phyloP scores from a whole-genome alignment of 2,113 vertebrate species.

The Ailuropoda melanoleuca region DNA sequence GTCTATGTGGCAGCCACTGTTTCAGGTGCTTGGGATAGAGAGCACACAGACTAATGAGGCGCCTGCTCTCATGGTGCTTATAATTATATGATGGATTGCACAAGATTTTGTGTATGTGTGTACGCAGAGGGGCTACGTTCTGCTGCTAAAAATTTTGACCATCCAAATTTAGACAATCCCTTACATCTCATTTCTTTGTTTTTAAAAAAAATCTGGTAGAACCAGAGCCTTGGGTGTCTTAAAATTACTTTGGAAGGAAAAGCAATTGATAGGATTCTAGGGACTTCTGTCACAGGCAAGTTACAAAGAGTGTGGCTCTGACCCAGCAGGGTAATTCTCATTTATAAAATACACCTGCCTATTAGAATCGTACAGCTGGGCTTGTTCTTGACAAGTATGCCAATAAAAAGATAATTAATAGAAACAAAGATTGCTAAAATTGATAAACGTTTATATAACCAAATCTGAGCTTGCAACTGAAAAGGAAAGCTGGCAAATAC shows the following conservation, averaged over 20 bases:
- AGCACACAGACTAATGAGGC: accelerated
- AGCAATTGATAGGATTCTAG: conserved; percentile 9
- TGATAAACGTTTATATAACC: conserved; percentile 49
- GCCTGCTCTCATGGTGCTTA: not conserved
- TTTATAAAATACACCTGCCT: conserved; percentile 60
- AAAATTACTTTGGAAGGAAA: conserved; percentile 13
- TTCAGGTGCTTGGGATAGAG: not conserved
- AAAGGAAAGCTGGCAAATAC: conserved; percentile 17
- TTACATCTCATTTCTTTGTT: not conserved
- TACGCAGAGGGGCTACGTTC: not conserved
- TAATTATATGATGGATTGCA: not conserved
- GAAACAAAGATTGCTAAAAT: conserved; percentile 61
- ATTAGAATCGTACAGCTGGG: conserved; percentile 3
- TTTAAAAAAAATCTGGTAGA: not conserved
- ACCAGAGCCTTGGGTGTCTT: not conserved
- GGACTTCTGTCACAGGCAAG: not conserved
- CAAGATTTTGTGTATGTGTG: not conserved
- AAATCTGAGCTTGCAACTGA: conserved; percentile 7
- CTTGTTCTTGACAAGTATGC: conserved; percentile 51
- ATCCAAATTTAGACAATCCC: not conserved
- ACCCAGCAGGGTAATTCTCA: conserved; percentile 7
- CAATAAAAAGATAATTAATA: conserved; percentile 48
- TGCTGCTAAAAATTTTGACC: not conserved
- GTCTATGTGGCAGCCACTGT: not conserved
- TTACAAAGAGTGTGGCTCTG: not conserved